phyloP scores from a whole-genome alignment of 2,888 invertebrate species.

The Neoascia interrupta region DNA sequence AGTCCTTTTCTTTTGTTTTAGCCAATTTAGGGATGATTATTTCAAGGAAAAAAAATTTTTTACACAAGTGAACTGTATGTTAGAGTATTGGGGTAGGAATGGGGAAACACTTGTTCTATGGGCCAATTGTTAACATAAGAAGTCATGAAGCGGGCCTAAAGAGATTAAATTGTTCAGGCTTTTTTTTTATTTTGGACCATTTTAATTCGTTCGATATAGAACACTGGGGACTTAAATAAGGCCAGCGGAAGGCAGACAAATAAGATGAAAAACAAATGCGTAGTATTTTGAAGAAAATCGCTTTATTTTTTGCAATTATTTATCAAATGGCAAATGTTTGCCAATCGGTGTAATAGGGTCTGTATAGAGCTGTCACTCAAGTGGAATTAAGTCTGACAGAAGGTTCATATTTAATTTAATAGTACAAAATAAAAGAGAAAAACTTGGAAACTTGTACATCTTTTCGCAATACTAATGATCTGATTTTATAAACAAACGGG shows the following conservation, averaged over 20 bases:
- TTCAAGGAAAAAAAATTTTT: neutral
- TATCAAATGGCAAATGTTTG: neutral
- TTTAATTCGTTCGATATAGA: neutral
- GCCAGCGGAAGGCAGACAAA: neutral
- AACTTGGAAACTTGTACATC: too few species aligned
- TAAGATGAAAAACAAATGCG: constrained; percentile 1
- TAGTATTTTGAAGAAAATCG: neutral
- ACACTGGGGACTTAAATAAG: constrained; percentile 23
- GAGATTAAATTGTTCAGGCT: constrained; percentile 13
- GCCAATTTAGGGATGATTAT: constrained; percentile 14
- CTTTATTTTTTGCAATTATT: constrained; percentile 14
- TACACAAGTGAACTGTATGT: neutral
- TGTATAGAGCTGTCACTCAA: too few species aligned
- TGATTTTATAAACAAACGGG: too few species aligned
- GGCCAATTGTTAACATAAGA: constrained; percentile 46
- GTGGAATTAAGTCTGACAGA: too few species aligned
- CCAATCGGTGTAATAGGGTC: too few species aligned
- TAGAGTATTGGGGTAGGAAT: neutral
- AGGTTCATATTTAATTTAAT: too few species aligned
- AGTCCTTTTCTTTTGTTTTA: constrained; percentile 13
- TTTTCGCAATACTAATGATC: too few species aligned
- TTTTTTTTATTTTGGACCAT: neutral
- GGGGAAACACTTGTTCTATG: constrained; percentile 15
- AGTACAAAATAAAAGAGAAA: too few species aligned
- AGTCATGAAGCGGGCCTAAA: constrained; percentile 25